A percentile compares a stretch with the other conserved stretches of the same genome.
Evolutionary conservation across 2,797 vertebrate species (phyloP).

Genomic region (Danio choprae): DNA sequence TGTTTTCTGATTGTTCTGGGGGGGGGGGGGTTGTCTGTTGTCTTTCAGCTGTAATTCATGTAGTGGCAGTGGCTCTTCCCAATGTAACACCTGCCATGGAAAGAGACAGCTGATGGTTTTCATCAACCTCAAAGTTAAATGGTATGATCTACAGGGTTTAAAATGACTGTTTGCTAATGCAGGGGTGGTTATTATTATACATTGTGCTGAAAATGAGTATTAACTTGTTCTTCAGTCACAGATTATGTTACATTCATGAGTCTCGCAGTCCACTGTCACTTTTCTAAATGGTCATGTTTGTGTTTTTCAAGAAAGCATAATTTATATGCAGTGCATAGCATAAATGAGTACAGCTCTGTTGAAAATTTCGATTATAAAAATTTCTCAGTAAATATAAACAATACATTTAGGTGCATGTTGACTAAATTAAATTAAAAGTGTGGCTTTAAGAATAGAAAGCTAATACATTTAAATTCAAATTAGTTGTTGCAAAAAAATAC

Average conservation of each 20-base stretch:
- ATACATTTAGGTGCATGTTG: too few species aligned
- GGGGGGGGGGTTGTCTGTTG: background rate
- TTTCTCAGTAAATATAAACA: too few species aligned
- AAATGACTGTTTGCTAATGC: slow-evolving; percentile 20
- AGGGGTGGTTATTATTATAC: background rate
- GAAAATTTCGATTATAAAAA: too few species aligned
- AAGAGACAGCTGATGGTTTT: slow-evolving; percentile 78
- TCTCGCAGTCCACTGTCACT: background rate
- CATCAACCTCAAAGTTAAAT: slow-evolving; percentile 80
- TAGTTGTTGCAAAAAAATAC: too few species aligned
- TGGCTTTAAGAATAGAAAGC: too few species aligned
- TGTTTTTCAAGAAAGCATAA: background rate
- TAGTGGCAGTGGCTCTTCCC: slow-evolving; percentile 66
- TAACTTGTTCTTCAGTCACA: background rate
- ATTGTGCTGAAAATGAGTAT: background rate
- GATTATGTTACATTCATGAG: background rate
- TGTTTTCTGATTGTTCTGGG: background rate
- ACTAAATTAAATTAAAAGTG: too few species aligned
- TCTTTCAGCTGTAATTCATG: slow-evolving; percentile 72
- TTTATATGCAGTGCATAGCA: background rate
- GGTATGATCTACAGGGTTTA: slow-evolving; percentile 65
- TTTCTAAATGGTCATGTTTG: background rate
- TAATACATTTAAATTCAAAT: too few species aligned
- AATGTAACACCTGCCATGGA: slow-evolving; percentile 73
- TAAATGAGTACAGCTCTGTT: too few species aligned